Conservation (phyloP, 1,140 invertebrate species). For the Drosophila ogumai region DNA sequence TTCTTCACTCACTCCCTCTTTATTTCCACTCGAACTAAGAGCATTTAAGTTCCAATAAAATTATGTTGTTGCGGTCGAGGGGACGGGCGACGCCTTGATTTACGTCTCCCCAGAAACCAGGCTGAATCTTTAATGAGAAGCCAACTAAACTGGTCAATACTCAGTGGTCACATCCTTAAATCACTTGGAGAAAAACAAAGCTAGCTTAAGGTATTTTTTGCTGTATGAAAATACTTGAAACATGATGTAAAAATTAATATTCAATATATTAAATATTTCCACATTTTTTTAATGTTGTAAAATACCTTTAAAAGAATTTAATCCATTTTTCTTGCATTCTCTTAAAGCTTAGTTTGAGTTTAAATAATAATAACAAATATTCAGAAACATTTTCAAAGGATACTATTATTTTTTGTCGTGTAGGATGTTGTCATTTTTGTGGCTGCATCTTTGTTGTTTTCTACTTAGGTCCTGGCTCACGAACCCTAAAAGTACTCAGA, state of each 20-base stretch:
- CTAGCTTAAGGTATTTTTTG: not conserved
- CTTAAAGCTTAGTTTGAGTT: too few species aligned
- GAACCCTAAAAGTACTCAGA: slow-evolving; percentile 28
- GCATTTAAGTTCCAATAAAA: slow-evolving; percentile 67
- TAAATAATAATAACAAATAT: too few species aligned
- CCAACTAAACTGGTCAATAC: slow-evolving; percentile 54
- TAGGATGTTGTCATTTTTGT: slow-evolving; percentile 48
- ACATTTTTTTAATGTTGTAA: too few species aligned
- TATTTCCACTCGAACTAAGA: slow-evolving; percentile 20
- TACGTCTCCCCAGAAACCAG: slow-evolving; percentile 78
- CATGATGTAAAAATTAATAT: too few species aligned
- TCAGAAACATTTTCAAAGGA: not conserved
- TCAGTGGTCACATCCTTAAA: slow-evolving; percentile 12
- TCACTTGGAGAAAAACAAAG: not conserved
- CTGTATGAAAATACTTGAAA: not conserved
- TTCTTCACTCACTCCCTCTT: slow-evolving; percentile 16
- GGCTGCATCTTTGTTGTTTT: slow-evolving; percentile 50
- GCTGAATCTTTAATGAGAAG: slow-evolving; percentile 81
- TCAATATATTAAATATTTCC: too few species aligned
- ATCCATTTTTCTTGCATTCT: too few species aligned
- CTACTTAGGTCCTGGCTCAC: slow-evolving; percentile 16
- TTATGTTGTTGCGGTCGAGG: slow-evolving; percentile 64
- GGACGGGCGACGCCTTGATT: slow-evolving; percentile 45
- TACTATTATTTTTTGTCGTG: not conserved
- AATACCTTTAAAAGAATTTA: not conserved